Base-by-base conservation (phyloP, 2,113 vertebrate species). In the Cyphomyrus plagiostoma region DNA sequence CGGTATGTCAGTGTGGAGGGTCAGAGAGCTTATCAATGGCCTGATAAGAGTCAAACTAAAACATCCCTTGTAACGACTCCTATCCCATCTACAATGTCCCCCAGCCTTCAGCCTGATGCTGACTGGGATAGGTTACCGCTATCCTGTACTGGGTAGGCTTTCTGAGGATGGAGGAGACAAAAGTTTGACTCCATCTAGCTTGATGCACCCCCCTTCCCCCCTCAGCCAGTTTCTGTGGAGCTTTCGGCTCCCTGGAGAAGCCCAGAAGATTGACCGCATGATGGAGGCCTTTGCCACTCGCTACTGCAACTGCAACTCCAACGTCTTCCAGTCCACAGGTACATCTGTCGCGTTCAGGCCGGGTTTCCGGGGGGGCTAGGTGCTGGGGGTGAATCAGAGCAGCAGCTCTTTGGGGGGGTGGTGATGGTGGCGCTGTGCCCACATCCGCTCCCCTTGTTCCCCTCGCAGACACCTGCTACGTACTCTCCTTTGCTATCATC, bases 231-330 rank as follows among this genome's bases (percentile, higher is more conserved):
- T 99, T 91, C 93, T 99, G 13, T 98, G 98, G 97, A 99, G 97
- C 88, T 99, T 99, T 90, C 96, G 98, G 46, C 96, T 99, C 91
- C 98, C 98, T 0, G 98, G 98, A 0, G 98, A 99, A 90, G 98
- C 98, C 0, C 98, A 99, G 95, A 99, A 99, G 95, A 99, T 99
- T 7, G 98, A 99, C 89, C 94, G 98, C 42, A 99, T 99, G 97
- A 99, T 99, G 98, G 98, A 99, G 91, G 94, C 97, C 0, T 99
- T 99, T n/a, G 98, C 98, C 15, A 92, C 89, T 45, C 95, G 97
- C 53, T 99, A 99, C 93, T 99, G 98, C 89, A 94, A 95, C 92
- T 99, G 98, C 91, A 99, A 99, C 91, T 92, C 95, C 0, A 95
- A 93, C 0, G 97, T 98, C 90, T 99, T 99, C 93, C 97, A 98